Base-by-base conservation (phyloP, 2,888 invertebrate species). In the Pachycephus smyrnensis region DNA sequence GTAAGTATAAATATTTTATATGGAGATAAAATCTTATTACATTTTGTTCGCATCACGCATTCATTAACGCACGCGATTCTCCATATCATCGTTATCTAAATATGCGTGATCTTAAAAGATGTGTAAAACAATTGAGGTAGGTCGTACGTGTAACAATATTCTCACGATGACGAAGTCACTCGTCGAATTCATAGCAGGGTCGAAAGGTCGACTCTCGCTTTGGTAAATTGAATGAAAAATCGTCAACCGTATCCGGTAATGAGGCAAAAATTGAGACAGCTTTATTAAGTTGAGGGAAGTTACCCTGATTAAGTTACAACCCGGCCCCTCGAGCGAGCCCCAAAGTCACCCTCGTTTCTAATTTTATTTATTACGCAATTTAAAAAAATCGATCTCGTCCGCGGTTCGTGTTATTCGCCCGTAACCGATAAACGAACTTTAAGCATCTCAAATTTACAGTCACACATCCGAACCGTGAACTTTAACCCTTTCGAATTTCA, bases 311-410 rank as follows among this genome's bases (percentile, higher is more conserved):
- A 87, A 88, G 90, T 90, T 90, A 90, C 85, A 83, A 84, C 86
- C 81, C 80, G 80, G 79, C 83, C 84, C 83, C 80, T 78, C 77
- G 77, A 76, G 68, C 76, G 80, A 82, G 82, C 76, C 79, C 71
- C 78, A 78, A 81, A 89, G 84, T 87, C 88, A 90, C 89, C 90
- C 89, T 88, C 85, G 78, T 77, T 80, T 82, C 89, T 90, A 90
- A 91, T 91, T 90, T 89, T 90, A 90, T 90, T 91, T 90, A 90
- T 90, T 90, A 90, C 88, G 87, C 87, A 90, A 91, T 91, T 91
- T 90, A 88, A 91, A 91, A 55, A 55, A 91, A 90, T 91, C 90
- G 88, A 90, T 90, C 82, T 77, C 76, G 77, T 77, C 69, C 78
- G 75, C 82, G 81, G 80, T 71, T 33, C 71, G 71, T 31, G 71